These are phyloP conservation scores for Hetaerina titia DNA, from an alignment of 2,888 invertebrate genomes.

Conservation along the genomic window DNA sequence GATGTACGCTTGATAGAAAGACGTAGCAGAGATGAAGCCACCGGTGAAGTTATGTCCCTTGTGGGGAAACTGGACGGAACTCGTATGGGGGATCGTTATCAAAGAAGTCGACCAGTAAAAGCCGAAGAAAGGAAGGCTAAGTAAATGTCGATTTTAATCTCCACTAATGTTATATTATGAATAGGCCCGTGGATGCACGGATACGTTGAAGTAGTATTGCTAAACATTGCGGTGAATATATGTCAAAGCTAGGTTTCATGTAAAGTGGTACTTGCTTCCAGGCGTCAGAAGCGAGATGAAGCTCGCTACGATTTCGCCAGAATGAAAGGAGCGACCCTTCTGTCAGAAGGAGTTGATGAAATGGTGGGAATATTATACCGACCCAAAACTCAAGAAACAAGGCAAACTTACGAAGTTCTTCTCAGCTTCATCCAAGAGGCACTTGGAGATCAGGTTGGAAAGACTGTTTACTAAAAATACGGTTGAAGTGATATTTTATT, in stretches of 20 bases:
- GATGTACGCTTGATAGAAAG: constrained; percentile 98
- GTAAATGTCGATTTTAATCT: constrained; percentile 78
- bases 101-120: constrained; percentile 94
- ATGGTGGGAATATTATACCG: constrained; percentile 96
- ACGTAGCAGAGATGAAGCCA: constrained; percentile 98
- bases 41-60: constrained; percentile 98
- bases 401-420: constrained; percentile 97
- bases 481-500: too few species aligned
- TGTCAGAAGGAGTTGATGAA: constrained; percentile 94
- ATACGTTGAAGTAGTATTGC: background rate
- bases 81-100: constrained; percentile 97
- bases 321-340: constrained; percentile 91
- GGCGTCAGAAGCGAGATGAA: constrained; percentile 93
- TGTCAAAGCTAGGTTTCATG: background rate
- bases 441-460: constrained; percentile 88
- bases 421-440: constrained; percentile 98
- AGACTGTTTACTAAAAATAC: background rate
- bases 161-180: background rate
- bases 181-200: too few species aligned
- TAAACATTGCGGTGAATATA: background rate
- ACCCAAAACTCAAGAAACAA: constrained; percentile 98
- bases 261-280: constrained; percentile 74
- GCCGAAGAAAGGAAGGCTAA: constrained; percentile 96
- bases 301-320: constrained; percentile 94
- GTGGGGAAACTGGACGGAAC: constrained; percentile 93